Evolutionary conservation across 2,113 vertebrate genomes (phyloP), one percentile per base, ranked within the genome.

Genomic region (Pithys albifrons): DNA sequence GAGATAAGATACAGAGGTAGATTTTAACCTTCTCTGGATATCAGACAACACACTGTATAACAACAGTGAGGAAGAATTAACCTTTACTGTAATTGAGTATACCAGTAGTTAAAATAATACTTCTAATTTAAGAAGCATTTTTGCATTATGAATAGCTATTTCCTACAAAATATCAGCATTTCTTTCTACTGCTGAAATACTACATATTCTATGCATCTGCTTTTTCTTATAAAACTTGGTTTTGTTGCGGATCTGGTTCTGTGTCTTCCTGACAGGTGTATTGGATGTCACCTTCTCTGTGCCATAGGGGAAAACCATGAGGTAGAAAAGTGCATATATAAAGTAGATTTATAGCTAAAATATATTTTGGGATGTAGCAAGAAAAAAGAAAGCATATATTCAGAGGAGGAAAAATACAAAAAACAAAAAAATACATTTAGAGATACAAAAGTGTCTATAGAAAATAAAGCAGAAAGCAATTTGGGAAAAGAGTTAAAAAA

Each of bases 301-400:
- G 59, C 64, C 71, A 89, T 10, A 54, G 7, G 29, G 37, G 61
- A 89, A 91, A 92, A 46, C 15, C 65, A 41, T 18, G 43, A 77
- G 46, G 27, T 45, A 67, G 55, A 80, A 88, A 77, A 80, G 29
- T 8, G 14, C 20, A 83, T 19, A 41, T 14, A 62, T 49, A 80
- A 66, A 88, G 46, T 14, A 90, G 35, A 93, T 91, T 88, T 83
- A 91, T 58, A 84, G 39, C 25, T 66, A 43, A 88, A 93, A 86
- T 88, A 41, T 46, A 91, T 58, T 72, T 69, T 74, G 48, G 23
- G 19, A 59, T 0, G 3, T 57, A 95, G 43, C 33, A 74, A 89
- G 64, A 35, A 81, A 81, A 87, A 72, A 86, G 39, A 22, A 91
- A 87, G 9, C 8, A 77, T n/a, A 67, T 64, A 81, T 58, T 83